Evolutionary conservation across 2,888 invertebrate species (phyloP).

Genomic region (Baronia brevicornis): DNA sequence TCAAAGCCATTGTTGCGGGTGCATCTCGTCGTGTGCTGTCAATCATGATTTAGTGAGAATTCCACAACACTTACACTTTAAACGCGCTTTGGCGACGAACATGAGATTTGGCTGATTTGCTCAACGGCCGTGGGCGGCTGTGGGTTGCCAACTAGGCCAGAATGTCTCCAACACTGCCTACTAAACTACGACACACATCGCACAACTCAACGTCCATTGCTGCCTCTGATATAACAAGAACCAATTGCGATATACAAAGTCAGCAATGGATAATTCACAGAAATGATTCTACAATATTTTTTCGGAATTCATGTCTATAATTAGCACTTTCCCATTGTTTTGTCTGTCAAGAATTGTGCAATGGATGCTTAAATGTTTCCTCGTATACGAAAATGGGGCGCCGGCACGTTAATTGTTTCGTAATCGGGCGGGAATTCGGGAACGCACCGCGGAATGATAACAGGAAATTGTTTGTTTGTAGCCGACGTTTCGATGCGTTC

Average conservation of each 20-base stretch:
- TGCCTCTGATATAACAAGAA: neutral
- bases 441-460: slow-evolving; percentile 14
- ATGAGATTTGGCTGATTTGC: slow-evolving; percentile 50
- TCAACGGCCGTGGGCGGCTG: slow-evolving; percentile 43
- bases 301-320: slow-evolving; percentile 38
- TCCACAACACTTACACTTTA: neutral
- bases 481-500: too few species aligned
- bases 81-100: slow-evolving; percentile 22
- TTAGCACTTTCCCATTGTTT: slow-evolving; percentile 55
- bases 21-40: slow-evolving; percentile 6
- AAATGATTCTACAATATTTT: slow-evolving; percentile 27
- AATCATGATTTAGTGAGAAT: slow-evolving; percentile 3
- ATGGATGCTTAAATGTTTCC: slow-evolving; percentile 56
- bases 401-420: slow-evolving; percentile 47
- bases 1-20: slow-evolving; percentile 6
- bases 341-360: slow-evolving; percentile 62
- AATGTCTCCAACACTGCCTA: slow-evolving; percentile 45
- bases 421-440: slow-evolving; percentile 25
- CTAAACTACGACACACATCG: slow-evolving; percentile 25
- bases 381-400: slow-evolving; percentile 53
- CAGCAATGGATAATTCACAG: slow-evolving; percentile 9
- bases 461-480: too few species aligned
- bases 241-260: neutral
- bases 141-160: slow-evolving; percentile 64
- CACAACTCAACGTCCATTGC: slow-evolving; percentile 16